Evolutionary conservation across 2,888 invertebrate genomes (phyloP).

Genomic region (Parnassius apollo): DNA sequence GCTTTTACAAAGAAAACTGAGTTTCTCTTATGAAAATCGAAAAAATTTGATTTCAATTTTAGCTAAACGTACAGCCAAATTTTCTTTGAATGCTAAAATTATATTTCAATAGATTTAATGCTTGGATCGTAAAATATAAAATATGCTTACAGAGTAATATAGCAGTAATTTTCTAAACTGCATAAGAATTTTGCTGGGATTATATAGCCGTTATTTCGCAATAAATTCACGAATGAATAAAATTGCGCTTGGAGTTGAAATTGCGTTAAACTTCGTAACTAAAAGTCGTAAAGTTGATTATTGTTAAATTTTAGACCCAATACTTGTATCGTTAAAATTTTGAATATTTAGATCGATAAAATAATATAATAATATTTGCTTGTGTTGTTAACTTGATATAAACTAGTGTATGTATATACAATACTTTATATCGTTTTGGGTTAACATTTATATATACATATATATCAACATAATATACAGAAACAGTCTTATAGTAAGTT

Average conservation of each 20-base stretch:
- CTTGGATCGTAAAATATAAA: conserved; percentile 6
- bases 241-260: background rate
- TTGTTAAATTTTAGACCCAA: background rate
- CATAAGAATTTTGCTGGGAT: conserved; percentile 7
- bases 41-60: too few relatives aligned
- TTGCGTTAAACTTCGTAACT: background rate
- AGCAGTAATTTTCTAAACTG: conserved; percentile 7
- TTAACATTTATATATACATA: too few relatives aligned
- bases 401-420: too few relatives aligned
- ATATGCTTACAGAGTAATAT: conserved; percentile 6
- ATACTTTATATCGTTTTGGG: too few relatives aligned
- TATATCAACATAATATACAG: too few relatives aligned
- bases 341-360: background rate
- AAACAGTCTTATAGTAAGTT: too few relatives aligned
- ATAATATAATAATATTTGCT: background rate
- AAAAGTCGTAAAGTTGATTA: background rate
- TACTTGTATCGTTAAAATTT: background rate
- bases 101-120: conserved; percentile 7
- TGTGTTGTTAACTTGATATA: too few relatives aligned
- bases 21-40: too few relatives aligned
- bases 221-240: conserved; percentile 1
- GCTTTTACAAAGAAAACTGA: too few relatives aligned
- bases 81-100: conserved; percentile 11
- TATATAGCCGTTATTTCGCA: conserved; percentile 5
- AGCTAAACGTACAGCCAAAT: background rate